These are phyloP conservation scores for Bryconaethiops microstoma DNA, from an alignment of 2,797 vertebrate species.

Conservation along the genomic window DNA sequence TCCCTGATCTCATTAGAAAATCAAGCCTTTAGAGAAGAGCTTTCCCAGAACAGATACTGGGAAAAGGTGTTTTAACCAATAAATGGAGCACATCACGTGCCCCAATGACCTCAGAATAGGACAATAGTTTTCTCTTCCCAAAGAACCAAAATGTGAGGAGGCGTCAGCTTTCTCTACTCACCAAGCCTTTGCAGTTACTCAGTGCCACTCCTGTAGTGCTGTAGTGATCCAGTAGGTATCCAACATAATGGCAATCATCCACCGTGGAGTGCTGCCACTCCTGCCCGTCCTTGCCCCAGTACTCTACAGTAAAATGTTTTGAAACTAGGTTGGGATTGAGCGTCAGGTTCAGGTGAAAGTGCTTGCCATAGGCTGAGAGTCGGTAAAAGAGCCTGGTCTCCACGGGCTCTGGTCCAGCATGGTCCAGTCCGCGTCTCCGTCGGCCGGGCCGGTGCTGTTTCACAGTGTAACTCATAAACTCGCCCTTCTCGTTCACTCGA, in stretches of 20 bases:
- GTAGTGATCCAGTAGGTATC: constrained; percentile 90
- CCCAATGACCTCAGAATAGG: not conserved
- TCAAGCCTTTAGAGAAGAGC: not conserved
- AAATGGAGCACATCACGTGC: not conserved
- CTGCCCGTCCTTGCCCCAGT: constrained; percentile 91
- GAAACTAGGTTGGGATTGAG: constrained; percentile 95
- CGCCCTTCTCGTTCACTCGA: constrained; percentile 93
- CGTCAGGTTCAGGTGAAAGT: constrained; percentile 97
- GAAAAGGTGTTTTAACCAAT: not conserved
- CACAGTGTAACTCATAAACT: constrained; percentile 98
- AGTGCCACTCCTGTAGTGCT: constrained; percentile 92
- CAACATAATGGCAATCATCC: constrained; percentile 96
- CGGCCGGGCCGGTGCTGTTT: constrained; percentile 90
- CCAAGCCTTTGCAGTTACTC: constrained; percentile 97
- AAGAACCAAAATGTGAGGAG: not conserved
- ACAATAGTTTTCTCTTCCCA: not conserved
- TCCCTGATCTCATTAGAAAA: constrained; percentile 2
- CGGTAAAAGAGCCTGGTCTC: constrained; percentile 92
- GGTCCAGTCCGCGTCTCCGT: constrained; percentile 85
- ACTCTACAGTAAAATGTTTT: constrained; percentile 95
- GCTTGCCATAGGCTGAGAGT: constrained; percentile 97
- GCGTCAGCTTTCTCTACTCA: constrained; percentile 78
- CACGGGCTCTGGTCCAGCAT: constrained; percentile 79
- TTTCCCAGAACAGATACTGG: too few relatives aligned
- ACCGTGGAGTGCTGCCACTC: constrained; percentile 90